Base-by-base conservation (phyloP, 2,113 vertebrate genomes). In the Eupsittula cactorum region DNA sequence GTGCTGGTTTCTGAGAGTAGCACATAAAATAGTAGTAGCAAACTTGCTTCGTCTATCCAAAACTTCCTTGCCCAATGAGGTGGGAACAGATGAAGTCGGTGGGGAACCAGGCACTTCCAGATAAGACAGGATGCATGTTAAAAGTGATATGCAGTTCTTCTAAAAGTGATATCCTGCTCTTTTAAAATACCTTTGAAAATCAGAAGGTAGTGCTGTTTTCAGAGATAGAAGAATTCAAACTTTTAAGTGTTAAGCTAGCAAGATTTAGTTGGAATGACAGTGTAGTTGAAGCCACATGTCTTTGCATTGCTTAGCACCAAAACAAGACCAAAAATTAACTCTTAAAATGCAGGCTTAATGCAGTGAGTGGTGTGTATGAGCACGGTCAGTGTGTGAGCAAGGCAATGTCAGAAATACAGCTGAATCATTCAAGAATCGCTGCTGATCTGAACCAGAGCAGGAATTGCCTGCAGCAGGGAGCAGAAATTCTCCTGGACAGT, bases 61-160 rank as follows among this genome's bases (percentile, higher is more conserved):
- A 86, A 70, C n/a, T 14, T 47, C 57, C 83, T 83, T 60, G 20
- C n/a, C 27, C 20, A 50, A 13, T 28, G 18, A 90, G 65, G 20
- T 2, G 4, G 33, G 49, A 74, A 74, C 2, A 9, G 37, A 59
- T 82, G 37, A 67, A 70, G 46, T 49, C 1, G 0, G 16, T 46
- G 55, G 6, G 17, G n/a, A 21, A 70, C 11, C 4, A 6, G 31
- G 11, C 24, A 53, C 19, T n/a, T 63, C 10, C 31, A 82, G 46
- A 37, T 85, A 90, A 75, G 37, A 68, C 24, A 42, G 78, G 13
- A 59, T 82, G 16, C n/a, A 15, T 16, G 46, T 79, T 75, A 53
- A 67, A 85, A 78, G 78, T 67, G n/a, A 46, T 85, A 63, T 2
- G 14, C 24, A 59, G 12, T 25, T 49, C 47, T 49, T 49, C 75